Evolutionary conservation across 2,797 vertebrate genomes (phyloP), one percentile per base, ranked within the genome.

Genomic region (Rhinella marina): DNA sequence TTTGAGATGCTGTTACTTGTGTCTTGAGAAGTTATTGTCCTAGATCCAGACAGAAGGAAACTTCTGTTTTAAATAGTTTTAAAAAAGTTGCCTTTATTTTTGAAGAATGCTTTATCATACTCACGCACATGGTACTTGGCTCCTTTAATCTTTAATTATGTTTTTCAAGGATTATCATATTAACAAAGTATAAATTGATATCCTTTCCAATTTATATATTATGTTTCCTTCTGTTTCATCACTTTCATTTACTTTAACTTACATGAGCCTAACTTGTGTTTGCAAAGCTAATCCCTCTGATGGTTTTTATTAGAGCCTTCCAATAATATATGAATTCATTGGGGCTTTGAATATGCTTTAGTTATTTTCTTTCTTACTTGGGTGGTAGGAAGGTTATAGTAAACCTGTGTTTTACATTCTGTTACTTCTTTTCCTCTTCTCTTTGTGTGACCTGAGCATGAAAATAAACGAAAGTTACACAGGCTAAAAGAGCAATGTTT

Each of bases 351-450:
- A 81, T 59, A 88, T 81, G 21, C 23, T 81, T 64, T 13, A 81
- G 48, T 81, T 85, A 56, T 82, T 88, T 88, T 85, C 68, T 64
- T 85, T 88, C 56, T 84, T 61, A 81, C 87, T 85, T 88, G 83
- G 87, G 83, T 88, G 82, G 82, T 81, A 85, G 70, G 77, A 88
- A 81, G 41, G 54, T 25, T 85, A 50, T 61, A 88, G 68, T 27
- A 84, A 85, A 80, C 62, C 29, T 81, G 68, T 85, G n/a, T 85
- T 85, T 88, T 70, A 81, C 66, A 81, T 85, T 88, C 82, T 29
- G 25, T 59, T 84, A 68, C 32, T 70, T 32, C 61, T 85, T 85
- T 85, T 78, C 54, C 57, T 88, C n/a, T 79, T 85, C 64, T 88
- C 56, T 59, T 85, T 88, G 62, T 84, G 29, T 85, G 76, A 88